Evolutionary conservation across 2,888 invertebrate species (phyloP).

Genomic region (Lasioglossum vierecki): DNA sequence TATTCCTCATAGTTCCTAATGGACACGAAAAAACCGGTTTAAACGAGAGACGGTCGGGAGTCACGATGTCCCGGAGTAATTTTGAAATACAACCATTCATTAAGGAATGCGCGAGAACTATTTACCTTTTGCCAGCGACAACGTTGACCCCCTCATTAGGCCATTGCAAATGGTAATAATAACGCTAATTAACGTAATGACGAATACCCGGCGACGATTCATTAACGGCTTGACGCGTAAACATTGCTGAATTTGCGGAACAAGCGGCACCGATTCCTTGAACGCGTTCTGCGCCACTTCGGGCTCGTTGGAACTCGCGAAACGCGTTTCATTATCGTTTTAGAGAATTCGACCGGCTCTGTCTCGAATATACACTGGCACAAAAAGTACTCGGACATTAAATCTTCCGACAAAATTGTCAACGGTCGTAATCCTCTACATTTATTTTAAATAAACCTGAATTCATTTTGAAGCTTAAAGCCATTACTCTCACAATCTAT

Average conservation of each 20-base stretch:
- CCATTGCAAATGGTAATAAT: constrained; percentile 47
- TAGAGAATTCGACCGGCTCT: background rate
- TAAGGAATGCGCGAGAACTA: constrained; percentile 1
- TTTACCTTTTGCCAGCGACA: constrained; percentile 25
- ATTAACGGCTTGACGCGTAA: constrained; percentile 41
- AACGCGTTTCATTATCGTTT: constrained; percentile 8
- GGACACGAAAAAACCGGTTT: constrained; percentile 43
- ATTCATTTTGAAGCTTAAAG: no score
- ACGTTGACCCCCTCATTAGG: constrained; percentile 37
- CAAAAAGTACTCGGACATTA: background rate
- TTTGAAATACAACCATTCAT: constrained; percentile 38
- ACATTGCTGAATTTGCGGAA: constrained; percentile 37
- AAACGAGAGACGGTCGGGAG: background rate
- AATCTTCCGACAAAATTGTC: no score
- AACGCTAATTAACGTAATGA: constrained; percentile 51
- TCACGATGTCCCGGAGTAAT: constrained; percentile 6
- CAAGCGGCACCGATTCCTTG: constrained; percentile 19
- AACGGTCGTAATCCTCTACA: no score
- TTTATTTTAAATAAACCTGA: no score
- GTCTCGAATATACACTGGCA: background rate
- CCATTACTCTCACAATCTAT: no score
- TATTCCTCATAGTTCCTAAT: constrained; percentile 50
- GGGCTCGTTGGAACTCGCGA: background rate
- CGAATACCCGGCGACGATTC: constrained; percentile 30
- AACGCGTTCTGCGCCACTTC: background rate